These are phyloP conservation scores for Protaetia brevitarsis DNA, from an alignment of 1,140 invertebrate genomes.

Conservation along the genomic window DNA sequence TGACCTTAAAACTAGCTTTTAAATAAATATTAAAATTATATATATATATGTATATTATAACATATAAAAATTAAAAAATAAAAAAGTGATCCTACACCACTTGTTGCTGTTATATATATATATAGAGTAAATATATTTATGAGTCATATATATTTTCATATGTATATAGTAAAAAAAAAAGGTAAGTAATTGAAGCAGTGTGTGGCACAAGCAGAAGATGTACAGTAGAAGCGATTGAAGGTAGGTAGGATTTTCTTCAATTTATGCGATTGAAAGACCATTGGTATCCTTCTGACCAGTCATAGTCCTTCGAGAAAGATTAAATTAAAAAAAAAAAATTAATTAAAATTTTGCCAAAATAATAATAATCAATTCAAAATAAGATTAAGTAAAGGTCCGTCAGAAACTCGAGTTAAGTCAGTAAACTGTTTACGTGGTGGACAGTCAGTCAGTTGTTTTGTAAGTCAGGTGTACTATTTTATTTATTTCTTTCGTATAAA, in stretches of 20 bases:
- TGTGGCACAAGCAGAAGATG: conserved; percentile 23
- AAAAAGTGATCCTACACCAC: conserved; percentile 20
- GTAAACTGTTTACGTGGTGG: not conserved
- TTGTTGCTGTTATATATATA: no score
- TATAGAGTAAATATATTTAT: not conserved
- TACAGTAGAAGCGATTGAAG: conserved; percentile 24
- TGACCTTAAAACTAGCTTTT: conserved; percentile 15
- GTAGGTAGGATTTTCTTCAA: conserved; percentile 31
- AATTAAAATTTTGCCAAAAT: conserved; percentile 16
- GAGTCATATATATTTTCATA: not conserved
- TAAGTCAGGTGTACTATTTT: conserved; percentile 35
- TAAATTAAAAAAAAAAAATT: conserved; percentile 31
- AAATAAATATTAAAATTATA: conserved; percentile 5
- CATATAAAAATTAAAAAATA: conserved; percentile 3
- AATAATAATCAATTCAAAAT: not conserved
- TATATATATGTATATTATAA: conserved; percentile 7
- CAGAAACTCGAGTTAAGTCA: not conserved
- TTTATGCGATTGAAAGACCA: conserved; percentile 34
- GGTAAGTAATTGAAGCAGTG: conserved; percentile 21
- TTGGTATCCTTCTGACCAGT: conserved; percentile 34
- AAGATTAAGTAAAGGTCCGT: no score
- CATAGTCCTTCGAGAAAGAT: conserved; percentile 38
- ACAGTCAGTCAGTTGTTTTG: not conserved
- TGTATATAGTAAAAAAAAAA: not conserved
- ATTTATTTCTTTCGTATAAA: no score